phyloP scores from a whole-genome alignment of 1,140 invertebrate species.

The Condylostylus longicornis region DNA sequence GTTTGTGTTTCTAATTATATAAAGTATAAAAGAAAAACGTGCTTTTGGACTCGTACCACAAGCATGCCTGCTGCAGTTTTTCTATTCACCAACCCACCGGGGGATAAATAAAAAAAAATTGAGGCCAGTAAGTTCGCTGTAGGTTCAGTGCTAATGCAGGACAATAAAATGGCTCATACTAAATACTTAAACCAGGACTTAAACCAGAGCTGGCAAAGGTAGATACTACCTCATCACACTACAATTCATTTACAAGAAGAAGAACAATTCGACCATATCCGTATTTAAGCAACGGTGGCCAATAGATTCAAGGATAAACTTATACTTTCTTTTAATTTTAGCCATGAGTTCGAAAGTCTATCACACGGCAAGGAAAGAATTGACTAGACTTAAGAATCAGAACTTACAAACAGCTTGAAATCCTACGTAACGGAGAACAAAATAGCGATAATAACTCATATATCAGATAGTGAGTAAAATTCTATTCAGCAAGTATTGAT shows the following conservation, averaged over 20 bases:
- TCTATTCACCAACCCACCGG: no score
- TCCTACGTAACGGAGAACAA: slow-evolving; percentile 7
- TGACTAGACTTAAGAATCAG: slow-evolving; percentile 6
- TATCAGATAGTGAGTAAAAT: neutral
- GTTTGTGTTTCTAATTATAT: no score
- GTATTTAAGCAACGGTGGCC: slow-evolving; percentile 6
- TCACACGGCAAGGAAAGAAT: slow-evolving; percentile 5
- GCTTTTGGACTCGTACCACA: no score
- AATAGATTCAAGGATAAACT: slow-evolving; percentile 6
- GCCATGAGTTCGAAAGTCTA: slow-evolving; percentile 4
- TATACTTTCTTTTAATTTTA: neutral
- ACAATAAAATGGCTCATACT: slow-evolving; percentile 27
- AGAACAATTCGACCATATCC: slow-evolving; percentile 5
- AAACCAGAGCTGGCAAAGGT: neutral
- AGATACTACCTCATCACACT: slow-evolving; percentile 1
- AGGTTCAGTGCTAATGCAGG: slow-evolving; percentile 9
- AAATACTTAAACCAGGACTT: slow-evolving; percentile 34
- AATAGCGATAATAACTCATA: slow-evolving; percentile 8
- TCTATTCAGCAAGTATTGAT: neutral
- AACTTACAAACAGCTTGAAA: slow-evolving; percentile 5
- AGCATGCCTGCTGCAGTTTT: no score
- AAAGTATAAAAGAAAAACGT: no score
- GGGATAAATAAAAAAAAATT: slow-evolving; percentile 6
- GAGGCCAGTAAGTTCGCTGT: slow-evolving; percentile 8
- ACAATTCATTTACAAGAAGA: slow-evolving; percentile 5